Conservation (phyloP, 2,113 vertebrate genomes). For the Lagopus leucura region DNA sequence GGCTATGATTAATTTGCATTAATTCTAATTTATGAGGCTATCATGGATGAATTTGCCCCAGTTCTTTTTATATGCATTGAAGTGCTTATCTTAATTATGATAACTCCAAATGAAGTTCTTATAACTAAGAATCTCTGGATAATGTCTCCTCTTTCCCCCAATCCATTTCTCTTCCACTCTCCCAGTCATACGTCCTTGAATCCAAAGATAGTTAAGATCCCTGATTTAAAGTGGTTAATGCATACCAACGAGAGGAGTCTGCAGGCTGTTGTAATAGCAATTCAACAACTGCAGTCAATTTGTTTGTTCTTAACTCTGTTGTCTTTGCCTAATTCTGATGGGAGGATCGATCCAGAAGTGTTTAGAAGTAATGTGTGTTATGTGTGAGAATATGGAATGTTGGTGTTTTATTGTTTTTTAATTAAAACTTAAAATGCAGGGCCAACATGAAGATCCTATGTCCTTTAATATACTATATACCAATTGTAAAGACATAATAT, state of each 20-base stretch:
- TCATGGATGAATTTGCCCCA: background rate
- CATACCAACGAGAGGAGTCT: background rate
- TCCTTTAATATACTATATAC: background rate
- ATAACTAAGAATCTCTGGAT: background rate
- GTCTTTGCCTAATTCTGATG: background rate
- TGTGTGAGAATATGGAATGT: background rate
- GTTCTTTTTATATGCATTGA: background rate
- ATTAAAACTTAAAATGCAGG: background rate
- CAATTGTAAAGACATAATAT: background rate
- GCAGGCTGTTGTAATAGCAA: background rate
- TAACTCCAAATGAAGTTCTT: background rate
- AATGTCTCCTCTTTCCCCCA: background rate
- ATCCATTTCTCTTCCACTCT: background rate
- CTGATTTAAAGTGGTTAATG: background rate
- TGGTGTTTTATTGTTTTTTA: background rate
- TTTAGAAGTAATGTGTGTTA: background rate
- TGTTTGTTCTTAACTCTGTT: background rate
- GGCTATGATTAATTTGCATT: background rate
- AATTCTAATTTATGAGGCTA: background rate
- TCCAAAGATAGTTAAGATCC: background rate
- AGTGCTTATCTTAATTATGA: background rate
- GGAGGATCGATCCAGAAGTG: background rate
- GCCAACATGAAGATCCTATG: background rate
- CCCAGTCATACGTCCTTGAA: background rate
- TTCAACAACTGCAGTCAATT: fast-evolving